phyloP scores from a whole-genome alignment of 1,140 invertebrate species.

The Plutomurus gul region DNA sequence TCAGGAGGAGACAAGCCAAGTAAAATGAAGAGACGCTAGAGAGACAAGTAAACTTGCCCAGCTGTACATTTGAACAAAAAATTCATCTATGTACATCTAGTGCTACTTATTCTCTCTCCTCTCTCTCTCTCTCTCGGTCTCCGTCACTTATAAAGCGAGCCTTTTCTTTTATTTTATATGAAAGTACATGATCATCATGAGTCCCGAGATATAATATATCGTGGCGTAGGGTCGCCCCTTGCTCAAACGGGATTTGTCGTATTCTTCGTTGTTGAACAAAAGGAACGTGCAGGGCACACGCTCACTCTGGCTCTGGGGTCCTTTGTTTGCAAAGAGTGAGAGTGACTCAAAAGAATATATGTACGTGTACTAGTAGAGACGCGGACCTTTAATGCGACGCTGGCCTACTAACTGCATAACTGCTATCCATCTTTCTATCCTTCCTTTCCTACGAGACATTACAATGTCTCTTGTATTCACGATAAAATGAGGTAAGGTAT shows the following conservation, averaged over 20 bases:
- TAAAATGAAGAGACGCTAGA: conserved; percentile 1
- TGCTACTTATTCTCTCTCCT: not conserved
- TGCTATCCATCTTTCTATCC: not conserved
- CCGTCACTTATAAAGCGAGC: not conserved
- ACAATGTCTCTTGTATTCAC: not conserved
- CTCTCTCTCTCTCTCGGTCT: not conserved
- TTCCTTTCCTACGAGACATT: not conserved
- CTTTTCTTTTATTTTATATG: conserved; percentile 19
- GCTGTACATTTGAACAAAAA: conserved; percentile 7
- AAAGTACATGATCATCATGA: not conserved
- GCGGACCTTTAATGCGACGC: not conserved
- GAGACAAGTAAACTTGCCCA: conserved; percentile 18
- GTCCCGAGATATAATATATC: not conserved
- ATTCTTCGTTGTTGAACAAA: conserved; percentile 32
- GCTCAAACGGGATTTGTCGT: conserved; percentile 34
- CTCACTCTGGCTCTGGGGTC: conserved; percentile 22
- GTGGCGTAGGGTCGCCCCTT: conserved; percentile 17
- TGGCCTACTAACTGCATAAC: conserved; percentile 5
- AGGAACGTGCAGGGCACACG: conserved; percentile 31
- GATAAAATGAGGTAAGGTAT: not conserved
- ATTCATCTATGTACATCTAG: not conserved
- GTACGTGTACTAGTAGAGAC: too few species aligned
- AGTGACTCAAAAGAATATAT: conserved; percentile 26
- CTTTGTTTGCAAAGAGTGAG: conserved; percentile 15
- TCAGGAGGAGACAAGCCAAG: conserved; percentile 9